Evolutionary conservation across 2,797 vertebrate genomes (phyloP).

Genomic region (Crypturellus tataupa): DNA sequence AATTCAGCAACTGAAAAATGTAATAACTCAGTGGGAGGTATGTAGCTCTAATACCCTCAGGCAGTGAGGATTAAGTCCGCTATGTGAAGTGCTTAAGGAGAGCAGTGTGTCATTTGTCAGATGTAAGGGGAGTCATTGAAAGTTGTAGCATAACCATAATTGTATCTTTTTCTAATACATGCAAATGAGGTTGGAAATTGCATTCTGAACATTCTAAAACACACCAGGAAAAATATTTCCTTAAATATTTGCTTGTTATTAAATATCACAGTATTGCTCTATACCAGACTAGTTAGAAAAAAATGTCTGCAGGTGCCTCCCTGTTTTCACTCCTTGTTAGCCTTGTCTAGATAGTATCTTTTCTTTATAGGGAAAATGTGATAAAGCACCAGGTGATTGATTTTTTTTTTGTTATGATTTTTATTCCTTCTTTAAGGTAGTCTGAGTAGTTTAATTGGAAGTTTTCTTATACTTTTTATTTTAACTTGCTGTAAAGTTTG

Average conservation of each 20-base stretch:
- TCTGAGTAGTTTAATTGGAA: background rate
- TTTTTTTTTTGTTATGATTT: background rate
- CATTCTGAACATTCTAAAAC: background rate
- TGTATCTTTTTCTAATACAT: background rate
- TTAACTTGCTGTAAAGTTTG: background rate
- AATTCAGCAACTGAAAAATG: constrained; percentile 89
- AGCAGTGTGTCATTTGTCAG: background rate
- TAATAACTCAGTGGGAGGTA: constrained; percentile 92
- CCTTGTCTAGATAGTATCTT: background rate
- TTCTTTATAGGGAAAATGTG: background rate
- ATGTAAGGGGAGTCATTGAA: background rate
- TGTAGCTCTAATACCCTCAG: constrained; percentile 39
- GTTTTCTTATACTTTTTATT: background rate
- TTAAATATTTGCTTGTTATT: fast-evolving
- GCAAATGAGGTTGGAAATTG: background rate
- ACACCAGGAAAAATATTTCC: background rate
- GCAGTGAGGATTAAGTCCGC: background rate
- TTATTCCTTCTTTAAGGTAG: background rate
- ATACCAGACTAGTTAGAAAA: background rate
- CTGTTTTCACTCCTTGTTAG: background rate
- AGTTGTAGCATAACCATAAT: background rate
- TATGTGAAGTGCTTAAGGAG: background rate
- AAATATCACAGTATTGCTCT: background rate
- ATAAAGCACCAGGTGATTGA: background rate
- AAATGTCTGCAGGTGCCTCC: background rate